A percentile compares a stretch with the other conserved stretches of the same genome.
These are phyloP conservation scores for Yponomeuta malinellus DNA, from an alignment of 2,888 invertebrate genomes.

Conservation along the genomic window DNA sequence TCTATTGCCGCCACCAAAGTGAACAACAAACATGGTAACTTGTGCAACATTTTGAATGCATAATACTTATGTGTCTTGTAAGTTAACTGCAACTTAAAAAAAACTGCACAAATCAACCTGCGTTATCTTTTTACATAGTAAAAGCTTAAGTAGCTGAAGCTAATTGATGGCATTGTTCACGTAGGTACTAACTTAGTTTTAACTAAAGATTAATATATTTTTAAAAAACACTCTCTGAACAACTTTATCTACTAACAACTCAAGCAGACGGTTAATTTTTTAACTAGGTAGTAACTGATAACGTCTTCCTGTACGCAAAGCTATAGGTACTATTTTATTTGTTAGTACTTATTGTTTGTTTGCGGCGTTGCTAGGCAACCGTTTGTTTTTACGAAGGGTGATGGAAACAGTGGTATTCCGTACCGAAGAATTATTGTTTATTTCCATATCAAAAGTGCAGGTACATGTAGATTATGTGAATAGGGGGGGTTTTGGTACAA, in stretches of 20 bases:
- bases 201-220: no score
- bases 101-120: no score
- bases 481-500: not conserved
- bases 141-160: no score
- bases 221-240: no score
- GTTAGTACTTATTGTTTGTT: not conserved
- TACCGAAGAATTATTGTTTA: not conserved
- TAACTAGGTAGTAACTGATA: no score
- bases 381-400: not conserved
- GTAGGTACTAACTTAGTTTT: no score
- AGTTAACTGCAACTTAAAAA: not conserved
- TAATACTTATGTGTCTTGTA: not conserved
- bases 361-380: constrained; percentile 13
- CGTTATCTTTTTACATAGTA: no score
- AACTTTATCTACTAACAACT: no score
- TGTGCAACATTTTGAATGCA: not conserved
- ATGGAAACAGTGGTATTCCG: not conserved
- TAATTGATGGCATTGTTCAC: no score
- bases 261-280: no score
- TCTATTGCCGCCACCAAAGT: constrained; percentile 27
- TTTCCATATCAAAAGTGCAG: not conserved
- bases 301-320: no score
- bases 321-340: not conserved
- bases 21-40: not conserved
- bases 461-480: not conserved